Evolutionary conservation across 2,113 vertebrate genomes (phyloP).

Genomic region (human): GRCh38 chr3:193694001-193694500

Average conservation of each 20-base stretch:
- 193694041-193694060: not conserved
- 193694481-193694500: not conserved
- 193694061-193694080: not conserved
- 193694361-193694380: not conserved
- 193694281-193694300: not conserved
- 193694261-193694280: not conserved
- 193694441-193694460: not conserved
- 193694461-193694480: slow-evolving; percentile 25
- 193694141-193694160: not conserved
- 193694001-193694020: not conserved
- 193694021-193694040: not conserved
- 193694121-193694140: not conserved
- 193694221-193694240: not conserved
- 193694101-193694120: not conserved
- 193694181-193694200: not conserved
- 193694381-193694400: not conserved
- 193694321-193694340: not conserved
- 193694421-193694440: slow-evolving; percentile 33
- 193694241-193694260: not conserved
- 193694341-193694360: not conserved
- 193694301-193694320: not conserved
- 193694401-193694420: not conserved
- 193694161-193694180: not conserved
- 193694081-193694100: not conserved
- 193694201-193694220: not conserved